Base-by-base conservation (phyloP, 2,888 invertebrate genomes). In the Nemoura dubitans region DNA sequence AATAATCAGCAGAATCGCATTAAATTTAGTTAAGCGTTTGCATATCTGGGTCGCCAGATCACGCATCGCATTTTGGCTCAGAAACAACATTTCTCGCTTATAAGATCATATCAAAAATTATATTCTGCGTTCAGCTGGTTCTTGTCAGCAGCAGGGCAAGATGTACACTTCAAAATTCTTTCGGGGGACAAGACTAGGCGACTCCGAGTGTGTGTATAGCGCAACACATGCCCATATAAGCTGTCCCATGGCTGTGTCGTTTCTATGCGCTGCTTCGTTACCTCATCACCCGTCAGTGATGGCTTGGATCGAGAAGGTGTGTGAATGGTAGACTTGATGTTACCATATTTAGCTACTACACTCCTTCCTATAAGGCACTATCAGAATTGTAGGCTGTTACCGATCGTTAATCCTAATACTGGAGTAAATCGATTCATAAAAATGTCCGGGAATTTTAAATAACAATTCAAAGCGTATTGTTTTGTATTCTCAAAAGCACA, bases 81-180 rank as follows among this genome's bases (percentile, higher is more conserved):
- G 14, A 59, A 21, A 59, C 59, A 21, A 59, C 59, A 59, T 59
- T 59, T 59, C 59, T 16, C 59, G 59, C 59, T 59, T 59, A 59
- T 59, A 59, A 59, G 59, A 59, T 59, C 59, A 59, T 59, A 59
- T 59, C 59, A 59, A 59, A 59, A 59, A 59, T 21, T 59, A 59
- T 59, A 59, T 59, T 59, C 21, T 59, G 59, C 59, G 10, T 10
- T 16, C 59, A 59, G 59, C 59, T 21, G 14, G 2, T 1, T 7
- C 36, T 36, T 36, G n/a, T n/a, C 36, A 6, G 36, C 36, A 36
- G 36, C 36, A 10, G 36, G 59, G 14, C 10, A 21, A 59, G 16
- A 59, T 59, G 1, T 59, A 59, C 3, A 16, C 2, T 59, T 59
- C 21, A 21, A 59, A 59, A 59, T 59, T 59, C 14, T 14, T 21